These are phyloP conservation scores for Vidua macroura DNA, from an alignment of 2,113 vertebrate genomes.

Conservation along the genomic window DNA sequence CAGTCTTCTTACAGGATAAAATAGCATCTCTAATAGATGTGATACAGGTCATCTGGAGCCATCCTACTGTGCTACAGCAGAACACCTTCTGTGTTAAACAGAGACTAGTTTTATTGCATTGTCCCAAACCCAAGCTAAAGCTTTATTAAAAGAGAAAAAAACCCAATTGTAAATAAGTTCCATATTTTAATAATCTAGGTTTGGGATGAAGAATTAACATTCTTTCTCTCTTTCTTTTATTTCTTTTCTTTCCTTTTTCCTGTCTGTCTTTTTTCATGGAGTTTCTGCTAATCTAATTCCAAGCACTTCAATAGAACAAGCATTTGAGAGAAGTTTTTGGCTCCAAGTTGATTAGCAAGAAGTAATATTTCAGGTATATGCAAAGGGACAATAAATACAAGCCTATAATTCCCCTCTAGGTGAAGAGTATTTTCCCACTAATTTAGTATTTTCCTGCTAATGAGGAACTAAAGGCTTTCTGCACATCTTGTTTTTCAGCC, in stretches of 20 bases:
- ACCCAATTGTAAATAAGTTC: not conserved
- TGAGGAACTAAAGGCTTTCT: not conserved
- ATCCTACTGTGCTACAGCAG: not conserved
- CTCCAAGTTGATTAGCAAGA: not conserved
- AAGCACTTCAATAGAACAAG: not conserved
- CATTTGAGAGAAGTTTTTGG: not conserved
- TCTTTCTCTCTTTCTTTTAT: no score
- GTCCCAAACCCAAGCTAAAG: not conserved
- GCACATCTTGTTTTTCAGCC: not conserved
- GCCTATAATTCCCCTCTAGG: not conserved
- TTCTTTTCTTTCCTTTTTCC: no score
- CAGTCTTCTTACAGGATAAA: not conserved
- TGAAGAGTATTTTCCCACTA: not conserved
- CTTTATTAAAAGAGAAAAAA: not conserved
- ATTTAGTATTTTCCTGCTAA: not conserved
- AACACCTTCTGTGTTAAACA: not conserved
- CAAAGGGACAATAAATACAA: not conserved
- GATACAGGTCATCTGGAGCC: not conserved
- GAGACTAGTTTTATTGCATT: not conserved
- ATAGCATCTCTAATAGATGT: not conserved
- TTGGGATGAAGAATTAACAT: not conserved
- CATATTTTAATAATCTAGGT: not conserved
- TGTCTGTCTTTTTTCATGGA: not conserved
- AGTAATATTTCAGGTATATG: not conserved
- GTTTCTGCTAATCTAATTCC: not conserved